Conservation (phyloP, 2,113 vertebrate genomes). For the Rhinoderma darwinii region DNA sequence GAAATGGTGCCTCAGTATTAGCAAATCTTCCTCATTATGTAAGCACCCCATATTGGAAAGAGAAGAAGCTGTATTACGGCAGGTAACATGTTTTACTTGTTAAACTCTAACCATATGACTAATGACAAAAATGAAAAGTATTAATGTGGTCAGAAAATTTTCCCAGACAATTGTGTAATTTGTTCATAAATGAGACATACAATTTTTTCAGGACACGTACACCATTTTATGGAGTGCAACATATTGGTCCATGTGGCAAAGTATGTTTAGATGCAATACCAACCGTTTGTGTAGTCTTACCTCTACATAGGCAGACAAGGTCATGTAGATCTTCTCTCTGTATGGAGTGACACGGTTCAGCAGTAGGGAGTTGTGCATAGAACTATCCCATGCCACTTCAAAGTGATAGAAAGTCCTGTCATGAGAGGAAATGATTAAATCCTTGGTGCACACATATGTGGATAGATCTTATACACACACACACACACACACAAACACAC, state of each 20-base stretch:
- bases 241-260: not conserved
- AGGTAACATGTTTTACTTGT: too few relatives aligned
- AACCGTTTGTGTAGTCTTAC: constrained; percentile 68
- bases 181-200: too few relatives aligned
- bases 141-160: too few relatives aligned
- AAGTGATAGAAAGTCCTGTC: constrained; percentile 94
- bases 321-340: constrained; percentile 98
- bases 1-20: too few relatives aligned
- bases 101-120: too few relatives aligned
- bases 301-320: constrained; percentile 94
- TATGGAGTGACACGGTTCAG: constrained; percentile 95
- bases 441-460: constrained; percentile 26
- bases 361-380: constrained; percentile 97
- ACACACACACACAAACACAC: constrained; percentile 10
- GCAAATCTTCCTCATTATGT: too few relatives aligned
- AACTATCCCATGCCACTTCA: constrained; percentile 95
- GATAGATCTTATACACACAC: constrained; percentile 16
- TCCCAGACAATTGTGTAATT: too few relatives aligned
- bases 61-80: too few relatives aligned
- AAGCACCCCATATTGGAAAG: too few relatives aligned
- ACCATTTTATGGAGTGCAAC: not conserved
- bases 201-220: too few relatives aligned
- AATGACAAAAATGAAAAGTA: too few relatives aligned
- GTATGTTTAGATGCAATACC: not conserved
- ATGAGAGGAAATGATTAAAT: not conserved